Evolutionary conservation across 1,140 invertebrate genomes (phyloP).

Genomic region (Aphidius gifuensis): DNA sequence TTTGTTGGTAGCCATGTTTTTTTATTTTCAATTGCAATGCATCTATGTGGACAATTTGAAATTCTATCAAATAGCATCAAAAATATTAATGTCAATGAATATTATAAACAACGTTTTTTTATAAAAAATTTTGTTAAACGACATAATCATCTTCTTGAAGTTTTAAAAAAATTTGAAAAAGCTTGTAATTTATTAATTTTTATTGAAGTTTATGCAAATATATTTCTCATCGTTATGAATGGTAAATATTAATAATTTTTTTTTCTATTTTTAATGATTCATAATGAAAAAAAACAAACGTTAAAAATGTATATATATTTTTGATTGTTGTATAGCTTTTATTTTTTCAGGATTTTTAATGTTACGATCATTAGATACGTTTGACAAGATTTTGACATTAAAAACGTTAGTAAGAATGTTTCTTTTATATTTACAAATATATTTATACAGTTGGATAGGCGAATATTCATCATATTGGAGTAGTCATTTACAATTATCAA

Average conservation of each 20-base stretch:
- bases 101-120: neutral
- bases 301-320: too few species aligned
- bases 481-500: conserved; percentile 18
- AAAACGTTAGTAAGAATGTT: neutral
- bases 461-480: conserved; percentile 10
- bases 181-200: conserved; percentile 21
- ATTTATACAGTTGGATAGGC: conserved; percentile 24
- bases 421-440: conserved; percentile 19
- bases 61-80: conserved; percentile 17
- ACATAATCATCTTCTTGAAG: conserved; percentile 18
- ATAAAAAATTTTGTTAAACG: conserved; percentile 11
- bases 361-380: neutral
- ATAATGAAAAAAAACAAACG: too few species aligned
- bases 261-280: too few species aligned
- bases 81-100: neutral
- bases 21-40: conserved; percentile 28
- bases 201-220: conserved; percentile 21
- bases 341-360: conserved; percentile 3
- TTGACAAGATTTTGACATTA: neutral
- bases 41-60: conserved; percentile 29
- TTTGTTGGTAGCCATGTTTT: conserved; percentile 27
- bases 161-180: conserved; percentile 17
- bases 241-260: conserved; percentile 24
- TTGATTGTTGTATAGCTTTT: conserved; percentile 7
- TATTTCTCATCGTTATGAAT: conserved; percentile 28